Percentiles rank a stretch among this genome's conserved stretches.
Evolutionary conservation across 2,113 vertebrate genomes (phyloP).

Genomic region (Daubentonia madagascariensis): DNA sequence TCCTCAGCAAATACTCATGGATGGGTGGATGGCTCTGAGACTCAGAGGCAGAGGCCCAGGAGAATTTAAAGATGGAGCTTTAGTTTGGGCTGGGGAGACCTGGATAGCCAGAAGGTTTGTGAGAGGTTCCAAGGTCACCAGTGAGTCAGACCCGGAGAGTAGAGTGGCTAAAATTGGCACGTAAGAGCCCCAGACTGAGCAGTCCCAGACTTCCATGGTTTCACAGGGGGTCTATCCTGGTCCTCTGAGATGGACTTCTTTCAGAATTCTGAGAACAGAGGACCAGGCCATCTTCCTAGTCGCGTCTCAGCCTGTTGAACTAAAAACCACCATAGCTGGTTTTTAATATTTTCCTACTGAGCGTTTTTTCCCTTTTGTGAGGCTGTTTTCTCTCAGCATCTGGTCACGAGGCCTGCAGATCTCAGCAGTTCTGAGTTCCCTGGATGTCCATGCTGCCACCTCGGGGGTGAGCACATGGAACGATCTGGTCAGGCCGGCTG

Average conservation of each 20-base stretch:
- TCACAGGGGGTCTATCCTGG: not conserved
- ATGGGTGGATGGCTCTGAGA: not conserved
- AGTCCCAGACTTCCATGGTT: not conserved
- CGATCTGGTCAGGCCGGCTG: not conserved
- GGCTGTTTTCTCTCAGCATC: not conserved
- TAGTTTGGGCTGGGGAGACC: not conserved
- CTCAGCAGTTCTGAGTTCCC: not conserved
- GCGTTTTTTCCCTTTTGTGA: not conserved
- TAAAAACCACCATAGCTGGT: not conserved
- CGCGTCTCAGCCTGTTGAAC: not conserved
- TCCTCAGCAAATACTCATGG: not conserved
- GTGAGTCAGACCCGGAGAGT: not conserved
- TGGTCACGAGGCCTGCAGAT: not conserved
- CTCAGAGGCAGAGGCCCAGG: not conserved
- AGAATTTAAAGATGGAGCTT: not conserved
- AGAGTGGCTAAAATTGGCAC: not conserved
- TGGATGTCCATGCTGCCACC: not conserved
- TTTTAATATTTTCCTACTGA: not conserved
- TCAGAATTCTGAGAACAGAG: not conserved
- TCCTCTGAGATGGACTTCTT: not conserved
- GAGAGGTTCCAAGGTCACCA: not conserved
- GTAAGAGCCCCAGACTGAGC: not conserved
- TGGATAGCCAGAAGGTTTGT: not conserved
- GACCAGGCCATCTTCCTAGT: not conserved
- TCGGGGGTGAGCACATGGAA: not conserved